Base-by-base conservation (phyloP, 2,888 invertebrate genomes). In the Agonopterix arenella region DNA sequence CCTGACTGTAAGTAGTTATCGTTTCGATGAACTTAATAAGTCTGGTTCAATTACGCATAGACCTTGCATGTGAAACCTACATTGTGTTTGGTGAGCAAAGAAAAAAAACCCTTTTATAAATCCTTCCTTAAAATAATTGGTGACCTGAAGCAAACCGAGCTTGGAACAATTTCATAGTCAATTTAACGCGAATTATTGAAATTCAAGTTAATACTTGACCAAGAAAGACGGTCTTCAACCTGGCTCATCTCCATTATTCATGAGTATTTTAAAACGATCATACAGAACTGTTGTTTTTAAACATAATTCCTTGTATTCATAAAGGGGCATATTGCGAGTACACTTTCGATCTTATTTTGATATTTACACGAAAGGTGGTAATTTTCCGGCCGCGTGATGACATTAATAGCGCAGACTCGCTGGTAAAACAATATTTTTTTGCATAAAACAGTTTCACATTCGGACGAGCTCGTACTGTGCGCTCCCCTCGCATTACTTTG, bases 301-400 rank as follows among this genome's bases (percentile, higher is more conserved):
- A 70, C 69, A 67, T 64, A 70, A 70, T 71, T 66, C 65, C 69
- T 70, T 66, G 70, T 67, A 64, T 70, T 71, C 71, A 68, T 72
- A 75, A 73, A 72, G 66, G 36, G 28, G 50, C 45, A 52, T 42
- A 49, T 43, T 62, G 66, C 59, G 64, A 43, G 43, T 70, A 68
- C 71, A 77, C 79, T 80, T 79, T 83, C 75, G 76, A 80, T 83
- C 63, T 76, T 62, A 62, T 69, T 82, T 84, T 82, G 72, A 84
- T 81, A 83, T 84, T 80, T 78, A 78, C 76, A 79, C 77, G 78
- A 78, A 81, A 82, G 79, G 73, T 75, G 78, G 78, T 75, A 80
- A 89, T 89, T 86, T 88, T 86, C 80, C 83, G 84, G 57, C 70
- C 58, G 66, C 61, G 66, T 82, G 85, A 80, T 77, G 79, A 80